Percentiles rank a stretch among this genome's conserved stretches.
phyloP scores from a whole-genome alignment of 1,140 invertebrate species.

The Sycophila sp. region DNA sequence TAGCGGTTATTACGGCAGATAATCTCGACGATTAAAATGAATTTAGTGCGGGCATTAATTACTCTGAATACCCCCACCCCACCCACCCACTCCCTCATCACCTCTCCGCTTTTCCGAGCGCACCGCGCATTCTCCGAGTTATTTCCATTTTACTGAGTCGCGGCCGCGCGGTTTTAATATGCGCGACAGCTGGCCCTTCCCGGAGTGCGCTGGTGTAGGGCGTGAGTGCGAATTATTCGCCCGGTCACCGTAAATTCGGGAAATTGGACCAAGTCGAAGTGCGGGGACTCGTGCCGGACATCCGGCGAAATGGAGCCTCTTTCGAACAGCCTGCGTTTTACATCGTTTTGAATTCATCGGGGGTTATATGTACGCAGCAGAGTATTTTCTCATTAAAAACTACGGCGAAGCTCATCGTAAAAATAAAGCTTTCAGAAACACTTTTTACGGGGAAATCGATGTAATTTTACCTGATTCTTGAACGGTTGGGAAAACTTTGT shows the following conservation, averaged over 20 bases:
- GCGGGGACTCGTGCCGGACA: no score
- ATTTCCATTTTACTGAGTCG: constrained; percentile 14
- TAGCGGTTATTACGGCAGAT: constrained; percentile 58
- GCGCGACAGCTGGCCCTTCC: background rate
- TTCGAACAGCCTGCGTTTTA: no score
- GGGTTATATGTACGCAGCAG: no score
- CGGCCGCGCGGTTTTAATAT: background rate
- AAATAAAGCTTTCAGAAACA: no score
- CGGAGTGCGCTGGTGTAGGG: background rate
- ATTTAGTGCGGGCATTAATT: constrained; percentile 59
- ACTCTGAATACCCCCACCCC: constrained; percentile 32
- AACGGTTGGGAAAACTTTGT: no score
- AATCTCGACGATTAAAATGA: constrained; percentile 61
- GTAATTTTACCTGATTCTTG: no score
- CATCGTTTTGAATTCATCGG: no score
- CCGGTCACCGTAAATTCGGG: background rate
- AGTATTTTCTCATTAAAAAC: no score
- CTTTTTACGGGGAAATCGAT: no score
- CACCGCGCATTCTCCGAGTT: background rate
- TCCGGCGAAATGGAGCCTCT: no score
- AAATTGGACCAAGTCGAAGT: background rate
- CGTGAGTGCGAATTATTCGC: background rate
- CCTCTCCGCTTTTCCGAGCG: no score
- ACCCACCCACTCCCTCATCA: background rate
- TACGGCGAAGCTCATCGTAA: no score